A percentile compares a stretch with the other conserved stretches of the same genome.
phyloP scores from a whole-genome alignment of 2,888 invertebrate genomes.

The Lithophane semibrunnea region DNA sequence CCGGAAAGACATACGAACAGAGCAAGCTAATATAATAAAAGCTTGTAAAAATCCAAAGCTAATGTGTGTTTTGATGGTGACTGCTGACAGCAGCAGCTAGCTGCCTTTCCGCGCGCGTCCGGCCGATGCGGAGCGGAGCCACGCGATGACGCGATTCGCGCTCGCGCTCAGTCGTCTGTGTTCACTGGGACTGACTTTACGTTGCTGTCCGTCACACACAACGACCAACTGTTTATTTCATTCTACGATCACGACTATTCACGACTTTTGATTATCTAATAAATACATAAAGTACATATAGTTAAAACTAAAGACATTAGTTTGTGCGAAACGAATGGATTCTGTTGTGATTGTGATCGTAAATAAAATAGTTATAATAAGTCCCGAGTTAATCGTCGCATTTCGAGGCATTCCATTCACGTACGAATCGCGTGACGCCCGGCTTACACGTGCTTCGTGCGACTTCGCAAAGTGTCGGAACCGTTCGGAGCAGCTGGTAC shows the following conservation, averaged over 20 bases:
- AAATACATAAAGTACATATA: not conserved
- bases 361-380: conserved; percentile 2
- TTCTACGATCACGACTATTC: not conserved
- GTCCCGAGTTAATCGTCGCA: conserved; percentile 33
- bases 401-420: conserved; percentile 33
- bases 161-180: conserved; percentile 23
- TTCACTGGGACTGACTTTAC: conserved; percentile 9
- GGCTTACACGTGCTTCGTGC: conserved; percentile 17
- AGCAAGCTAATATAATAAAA: too few relatives aligned
- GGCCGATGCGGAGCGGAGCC: conserved; percentile 14
- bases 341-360: conserved; percentile 20
- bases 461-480: conserved; percentile 33
- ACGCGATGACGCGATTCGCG: not conserved
- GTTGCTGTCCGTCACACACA: not conserved
- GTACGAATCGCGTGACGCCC: conserved; percentile 31
- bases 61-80: not conserved
- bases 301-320: not conserved
- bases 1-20: too few relatives aligned
- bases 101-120: conserved; percentile 4
- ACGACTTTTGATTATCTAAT: not conserved
- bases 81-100: not conserved
- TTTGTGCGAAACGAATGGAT: conserved; percentile 9
- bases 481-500: conserved; percentile 13
- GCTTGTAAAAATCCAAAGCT: too few relatives aligned
- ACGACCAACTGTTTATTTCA: not conserved